A percentile compares a stretch with the other conserved stretches of the same genome.
Conservation (phyloP, 1,140 invertebrate genomes). For the Caenorhabditis elegans region WBcel235 BX284606.5:5238501-5239000, state of each 20-base stretch:
- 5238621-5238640: background rate
- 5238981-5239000: too few species aligned
- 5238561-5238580: background rate
- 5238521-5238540: background rate
- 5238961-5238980: too few species aligned
- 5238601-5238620: background rate
- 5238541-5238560: background rate
- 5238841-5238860: slow-evolving; percentile 12
- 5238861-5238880: background rate
- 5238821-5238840: background rate
- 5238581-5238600: background rate
- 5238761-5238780: slow-evolving; percentile 1
- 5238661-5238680: background rate
- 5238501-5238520: background rate
- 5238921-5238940: too few species aligned
- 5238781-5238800: background rate
- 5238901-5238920: too few species aligned
- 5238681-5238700: background rate
- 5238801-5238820: background rate
- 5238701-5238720: background rate
- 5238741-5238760: background rate
- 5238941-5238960: too few species aligned
- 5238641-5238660: background rate
- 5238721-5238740: background rate
- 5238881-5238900: too few species aligned